These are phyloP conservation scores for Epizoanthus illoricatus DNA, from an alignment of 92 coral and sea anemone genomes.

Conservation along the genomic window DNA sequence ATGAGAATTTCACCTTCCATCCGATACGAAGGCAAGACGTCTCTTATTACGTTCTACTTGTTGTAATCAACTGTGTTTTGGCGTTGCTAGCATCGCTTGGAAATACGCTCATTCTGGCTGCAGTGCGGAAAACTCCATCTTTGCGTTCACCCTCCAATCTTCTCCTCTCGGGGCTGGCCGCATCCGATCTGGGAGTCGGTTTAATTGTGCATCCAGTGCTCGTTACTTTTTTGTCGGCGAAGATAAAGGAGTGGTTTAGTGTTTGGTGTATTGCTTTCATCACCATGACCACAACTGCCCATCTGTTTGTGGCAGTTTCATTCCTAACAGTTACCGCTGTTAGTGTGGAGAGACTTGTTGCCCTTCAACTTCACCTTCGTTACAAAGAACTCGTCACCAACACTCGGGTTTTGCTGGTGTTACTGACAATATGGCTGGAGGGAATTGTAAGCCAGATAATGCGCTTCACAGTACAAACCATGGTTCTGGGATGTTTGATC, in stretches of 20 bases:
- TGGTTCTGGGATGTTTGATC: not conserved
- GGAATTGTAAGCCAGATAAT: not conserved
- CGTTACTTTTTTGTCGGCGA: not conserved
- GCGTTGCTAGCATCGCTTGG: not conserved
- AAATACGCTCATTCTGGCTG: not conserved
- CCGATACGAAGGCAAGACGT: not conserved
- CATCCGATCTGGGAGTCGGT: conserved; percentile 11
- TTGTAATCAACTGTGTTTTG: not conserved
- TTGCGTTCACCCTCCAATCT: not conserved
- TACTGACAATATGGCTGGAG: not conserved
- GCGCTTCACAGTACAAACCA: not conserved
- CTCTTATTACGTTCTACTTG: not conserved
- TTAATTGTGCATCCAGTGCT: not conserved
- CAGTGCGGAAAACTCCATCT: not conserved
- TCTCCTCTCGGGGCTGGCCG: conserved; percentile 14
- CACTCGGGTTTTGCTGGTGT: not conserved
- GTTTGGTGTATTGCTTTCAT: conserved; percentile 1
- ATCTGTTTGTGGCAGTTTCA: not conserved
- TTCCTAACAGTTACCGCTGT: not conserved
- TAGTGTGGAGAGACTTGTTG: not conserved
- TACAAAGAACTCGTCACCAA: not conserved
- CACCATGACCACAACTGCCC: not conserved
- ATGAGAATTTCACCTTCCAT: not conserved
- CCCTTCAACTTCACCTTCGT: conserved; percentile 4
- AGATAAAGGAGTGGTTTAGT: not conserved